Evolutionary conservation across 2,888 invertebrate species (phyloP), one percentile per base, ranked within the genome.

Genomic region (Cosmia trapezina): DNA sequence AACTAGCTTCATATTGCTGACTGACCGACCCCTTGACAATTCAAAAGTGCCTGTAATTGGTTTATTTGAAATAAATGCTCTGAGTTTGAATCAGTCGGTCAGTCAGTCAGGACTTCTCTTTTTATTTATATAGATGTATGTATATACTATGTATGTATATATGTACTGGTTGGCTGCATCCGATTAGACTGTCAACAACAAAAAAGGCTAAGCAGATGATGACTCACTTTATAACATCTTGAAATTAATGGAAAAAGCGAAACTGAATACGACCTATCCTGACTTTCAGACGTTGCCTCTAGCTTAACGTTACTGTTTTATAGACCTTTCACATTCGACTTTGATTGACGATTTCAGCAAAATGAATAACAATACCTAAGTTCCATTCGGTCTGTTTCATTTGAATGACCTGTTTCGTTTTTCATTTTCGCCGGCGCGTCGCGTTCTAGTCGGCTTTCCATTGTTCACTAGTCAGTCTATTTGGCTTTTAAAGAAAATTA

Each of bases 381-480:
- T 68, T 65, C 49, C 64, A 57, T 82, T 82, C 69, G 69, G 65
- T 80, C 80, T 77, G 75, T 61, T 77, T 80, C 80, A 80, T 77
- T 77, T 80, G 8, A 77, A 61, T 78, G 74, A 76, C 63, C 59
- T 77, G 78, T 79, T 83, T 78, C 71, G 57, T 65, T 71, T 65
- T 72, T 73, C 74, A 85, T 81, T 81, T 85, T 81, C 64, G 69
- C 57, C n/a, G 59, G 11, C 62, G 22, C 56, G 60, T 67, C 56
- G 53, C 5, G 57, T 47, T 66, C 76, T 12, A 5, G 62, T 63
- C 59, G 17, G 43, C 65, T 37, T 37, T n/a, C 75, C 37, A 70
- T 80, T 83, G 80, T 86, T 84, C 74, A 78, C 72, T 22, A 43
- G 78, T 49, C 64, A 73, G 72, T 80, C 71, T 78, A 75, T 85